Evolutionary conservation across 2,888 invertebrate genomes (phyloP).

Genomic region (Phalangium opilio): DNA sequence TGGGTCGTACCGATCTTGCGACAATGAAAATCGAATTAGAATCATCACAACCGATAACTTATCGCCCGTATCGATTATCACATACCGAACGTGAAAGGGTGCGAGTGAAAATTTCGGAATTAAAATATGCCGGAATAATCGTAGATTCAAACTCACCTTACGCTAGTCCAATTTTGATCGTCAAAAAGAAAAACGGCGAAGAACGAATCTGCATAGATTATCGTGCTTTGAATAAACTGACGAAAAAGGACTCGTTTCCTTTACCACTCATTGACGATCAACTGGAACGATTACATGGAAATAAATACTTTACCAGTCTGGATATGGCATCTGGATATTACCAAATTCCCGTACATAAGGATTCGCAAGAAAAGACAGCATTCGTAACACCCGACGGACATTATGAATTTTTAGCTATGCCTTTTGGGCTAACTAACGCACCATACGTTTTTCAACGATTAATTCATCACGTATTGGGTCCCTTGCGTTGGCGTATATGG

Average conservation of each 20-base stretch:
- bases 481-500: no score
- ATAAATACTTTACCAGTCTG: constrained; percentile 3
- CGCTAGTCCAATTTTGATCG: neutral
- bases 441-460: neutral
- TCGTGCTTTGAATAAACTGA: constrained; percentile 2
- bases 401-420: neutral
- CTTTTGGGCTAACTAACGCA: constrained; percentile 1
- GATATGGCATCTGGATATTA: constrained; percentile 4
- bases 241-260: constrained; percentile 1
- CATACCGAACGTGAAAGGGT: no score
- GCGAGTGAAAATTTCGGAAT: no score
- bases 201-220: constrained; percentile 1
- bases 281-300: neutral
- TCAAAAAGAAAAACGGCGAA: constrained; percentile 5
- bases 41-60: no score
- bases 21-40: no score
- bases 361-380: neutral
- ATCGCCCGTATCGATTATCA: no score
- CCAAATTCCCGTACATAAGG: neutral
- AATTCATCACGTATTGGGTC: neutral
- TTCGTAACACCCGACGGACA: constrained; percentile 3
- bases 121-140: neutral
- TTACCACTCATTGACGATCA: constrained; percentile 4
- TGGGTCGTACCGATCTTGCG: no score
- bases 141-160: neutral